Conservation (phyloP, 2,797 vertebrate genomes). For the Gambelia wislizenii region DNA sequence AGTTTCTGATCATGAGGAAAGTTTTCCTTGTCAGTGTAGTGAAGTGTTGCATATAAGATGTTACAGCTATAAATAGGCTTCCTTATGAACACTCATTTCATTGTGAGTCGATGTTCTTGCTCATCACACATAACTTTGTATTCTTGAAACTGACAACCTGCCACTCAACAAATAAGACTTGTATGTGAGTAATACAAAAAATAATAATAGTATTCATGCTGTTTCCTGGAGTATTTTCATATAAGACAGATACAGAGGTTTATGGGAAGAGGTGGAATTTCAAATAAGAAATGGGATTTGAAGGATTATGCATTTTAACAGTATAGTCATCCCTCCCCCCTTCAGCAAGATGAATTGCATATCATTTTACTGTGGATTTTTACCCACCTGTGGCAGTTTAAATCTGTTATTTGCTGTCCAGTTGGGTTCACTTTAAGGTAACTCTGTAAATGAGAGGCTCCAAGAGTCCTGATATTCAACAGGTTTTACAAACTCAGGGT, state of each 20-base stretch:
- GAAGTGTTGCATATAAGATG: conserved; percentile 20
- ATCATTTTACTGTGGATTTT: not conserved
- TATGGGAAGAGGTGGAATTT: not conserved
- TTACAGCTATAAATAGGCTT: conserved; percentile 42
- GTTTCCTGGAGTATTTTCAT: not conserved
- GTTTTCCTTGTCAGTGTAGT: conserved; percentile 21
- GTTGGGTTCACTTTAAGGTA: too few species aligned
- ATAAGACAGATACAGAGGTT: not conserved
- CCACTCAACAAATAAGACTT: conserved; percentile 7
- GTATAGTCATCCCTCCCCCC: not conserved
- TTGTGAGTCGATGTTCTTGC: not conserved
- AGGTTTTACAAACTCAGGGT: too few species aligned
- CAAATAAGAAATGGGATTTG: not conserved
- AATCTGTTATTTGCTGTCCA: too few species aligned
- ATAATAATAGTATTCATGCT: too few species aligned
- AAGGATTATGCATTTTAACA: not conserved
- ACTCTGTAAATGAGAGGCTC: too few species aligned
- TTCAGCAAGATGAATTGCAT: not conserved
- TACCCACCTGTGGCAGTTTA: too few species aligned
- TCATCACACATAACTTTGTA: conserved; percentile 1
- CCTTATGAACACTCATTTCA: not conserved
- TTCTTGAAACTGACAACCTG: conserved; percentile 16
- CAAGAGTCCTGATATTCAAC: too few species aligned
- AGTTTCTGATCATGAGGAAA: conserved; percentile 20
- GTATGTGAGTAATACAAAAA: conserved; percentile 4